These are phyloP conservation scores for Adrianichthys oophorus DNA, from an alignment of 2,797 vertebrate genomes.

Conservation along the genomic window DNA sequence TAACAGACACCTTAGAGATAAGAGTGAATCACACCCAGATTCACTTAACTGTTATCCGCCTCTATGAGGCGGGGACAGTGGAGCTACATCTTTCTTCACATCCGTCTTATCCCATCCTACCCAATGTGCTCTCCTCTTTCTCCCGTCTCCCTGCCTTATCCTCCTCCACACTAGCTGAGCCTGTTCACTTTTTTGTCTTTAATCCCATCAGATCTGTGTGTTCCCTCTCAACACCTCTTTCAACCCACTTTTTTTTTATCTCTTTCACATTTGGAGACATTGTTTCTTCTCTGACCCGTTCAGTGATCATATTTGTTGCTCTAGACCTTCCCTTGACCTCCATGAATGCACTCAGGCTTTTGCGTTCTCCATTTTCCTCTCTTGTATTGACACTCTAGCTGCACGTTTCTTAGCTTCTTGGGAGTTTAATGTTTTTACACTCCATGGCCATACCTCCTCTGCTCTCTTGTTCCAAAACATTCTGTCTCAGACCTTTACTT, in stretches of 20 bases:
- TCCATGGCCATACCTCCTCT: constrained; percentile 22
- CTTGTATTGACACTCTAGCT: constrained; percentile 44
- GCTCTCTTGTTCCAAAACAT: constrained; percentile 11
- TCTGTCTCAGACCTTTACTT: constrained; percentile 8
- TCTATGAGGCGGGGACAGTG: constrained; percentile 21
- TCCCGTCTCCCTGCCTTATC: constrained; percentile 13
- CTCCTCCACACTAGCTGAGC: constrained; percentile 66
- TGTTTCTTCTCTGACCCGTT: constrained; percentile 6
- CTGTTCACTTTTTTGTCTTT: constrained; percentile 38
- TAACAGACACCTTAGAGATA: constrained; percentile 25
- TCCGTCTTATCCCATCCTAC: constrained; percentile 25
- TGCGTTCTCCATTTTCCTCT: constrained; percentile 28
- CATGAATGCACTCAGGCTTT: constrained; percentile 32
- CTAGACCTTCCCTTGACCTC: constrained; percentile 15
- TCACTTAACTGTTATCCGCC: constrained; percentile 29
- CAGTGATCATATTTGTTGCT: constrained; percentile 32
- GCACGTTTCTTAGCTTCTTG: constrained; percentile 19
- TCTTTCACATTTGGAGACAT: constrained; percentile 14
- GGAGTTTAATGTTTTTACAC: constrained; percentile 20
- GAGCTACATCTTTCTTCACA: constrained; percentile 30
- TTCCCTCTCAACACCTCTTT: constrained; percentile 45
- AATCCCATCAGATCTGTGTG: constrained; percentile 49
- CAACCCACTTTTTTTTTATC: constrained; percentile 38
- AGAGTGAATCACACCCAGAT: constrained; percentile 30
- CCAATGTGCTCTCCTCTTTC: constrained; percentile 13